A percentile compares a stretch with the other conserved stretches of the same genome.
phyloP scores from a whole-genome alignment of 30 jellyfish, hydroid and myxozoan genomes.

The Catostylus mosaicus region DNA sequence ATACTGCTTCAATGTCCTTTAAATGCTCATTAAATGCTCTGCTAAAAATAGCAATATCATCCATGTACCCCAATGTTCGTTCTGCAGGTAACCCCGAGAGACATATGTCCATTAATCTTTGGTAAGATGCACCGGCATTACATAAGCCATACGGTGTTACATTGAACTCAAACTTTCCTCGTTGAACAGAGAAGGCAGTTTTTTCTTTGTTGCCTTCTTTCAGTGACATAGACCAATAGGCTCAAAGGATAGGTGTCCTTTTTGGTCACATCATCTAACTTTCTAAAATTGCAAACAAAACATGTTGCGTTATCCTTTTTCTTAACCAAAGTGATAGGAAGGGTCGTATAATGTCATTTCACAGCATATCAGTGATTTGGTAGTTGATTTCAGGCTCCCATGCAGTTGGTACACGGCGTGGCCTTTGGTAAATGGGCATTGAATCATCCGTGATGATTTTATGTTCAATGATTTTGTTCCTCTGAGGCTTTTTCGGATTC shows the following conservation, averaged over 20 bases:
- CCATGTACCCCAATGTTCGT: slow-evolving; percentile 62
- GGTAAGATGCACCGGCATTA: slow-evolving; percentile 68
- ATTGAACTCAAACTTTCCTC: slow-evolving; percentile 51
- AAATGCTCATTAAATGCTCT: slow-evolving; percentile 24
- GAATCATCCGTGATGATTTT: slow-evolving; percentile 29
- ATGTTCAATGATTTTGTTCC: not conserved
- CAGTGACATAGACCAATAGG: slow-evolving; percentile 33
- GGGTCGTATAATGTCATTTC: slow-evolving; percentile 51
- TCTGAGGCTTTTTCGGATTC: slow-evolving; percentile 11
- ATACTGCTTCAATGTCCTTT: slow-evolving; percentile 7
- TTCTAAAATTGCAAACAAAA: slow-evolving; percentile 63
- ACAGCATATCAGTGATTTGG: slow-evolving; percentile 40
- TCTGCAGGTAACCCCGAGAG: slow-evolving; percentile 66
- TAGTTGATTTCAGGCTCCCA: slow-evolving; percentile 26
- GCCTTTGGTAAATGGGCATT: slow-evolving; percentile 28
- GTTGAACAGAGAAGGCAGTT: slow-evolving; percentile 32
- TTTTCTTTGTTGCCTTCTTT: slow-evolving; percentile 36
- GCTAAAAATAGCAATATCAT: slow-evolving; percentile 55
- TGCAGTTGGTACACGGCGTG: slow-evolving; percentile 37
- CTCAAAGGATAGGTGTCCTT: slow-evolving; percentile 53
- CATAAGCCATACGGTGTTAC: slow-evolving; percentile 57
- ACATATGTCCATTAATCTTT: slow-evolving; percentile 47
- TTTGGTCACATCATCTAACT: slow-evolving; percentile 51
- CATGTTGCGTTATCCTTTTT: slow-evolving; percentile 52
- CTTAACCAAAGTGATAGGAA: slow-evolving; percentile 63